Evolutionary conservation across 2,888 invertebrate species (phyloP).

Genomic region (Drosophila paramelanica): DNA sequence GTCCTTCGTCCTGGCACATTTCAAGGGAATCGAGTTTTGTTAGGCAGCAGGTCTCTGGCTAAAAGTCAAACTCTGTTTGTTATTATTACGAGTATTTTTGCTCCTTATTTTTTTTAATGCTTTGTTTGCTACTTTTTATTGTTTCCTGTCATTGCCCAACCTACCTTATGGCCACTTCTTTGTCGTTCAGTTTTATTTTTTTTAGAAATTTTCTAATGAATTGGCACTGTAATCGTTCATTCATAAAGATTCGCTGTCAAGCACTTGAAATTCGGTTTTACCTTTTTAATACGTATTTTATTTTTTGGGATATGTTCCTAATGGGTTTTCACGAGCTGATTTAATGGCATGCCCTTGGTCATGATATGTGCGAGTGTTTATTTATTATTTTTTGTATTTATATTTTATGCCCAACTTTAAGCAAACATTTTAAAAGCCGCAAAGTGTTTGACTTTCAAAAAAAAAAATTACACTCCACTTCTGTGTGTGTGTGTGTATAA

Average conservation of each 20-base stretch:
- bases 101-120: slow-evolving; percentile 10
- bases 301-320: slow-evolving; percentile 39
- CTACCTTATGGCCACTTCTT: slow-evolving; percentile 8
- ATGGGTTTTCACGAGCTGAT: slow-evolving; percentile 48
- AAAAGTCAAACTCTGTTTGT: slow-evolving; percentile 72
- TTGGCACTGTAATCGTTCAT: slow-evolving; percentile 69
- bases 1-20: slow-evolving; percentile 47
- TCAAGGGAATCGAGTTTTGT: slow-evolving; percentile 51
- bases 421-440: slow-evolving; percentile 59
- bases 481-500: slow-evolving; percentile 22
- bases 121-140: slow-evolving; percentile 56
- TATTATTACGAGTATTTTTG: slow-evolving; percentile 53
- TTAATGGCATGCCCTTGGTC: slow-evolving; percentile 33
- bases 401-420: slow-evolving; percentile 45
- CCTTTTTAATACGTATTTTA: slow-evolving; percentile 30
- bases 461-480: slow-evolving; percentile 16
- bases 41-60: slow-evolving; percentile 34
- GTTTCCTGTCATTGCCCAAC: slow-evolving; percentile 35
- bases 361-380: slow-evolving; percentile 46
- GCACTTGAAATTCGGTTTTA: slow-evolving; percentile 44
- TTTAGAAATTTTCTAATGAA: slow-evolving; percentile 66
- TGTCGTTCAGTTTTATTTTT: not conserved
- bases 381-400: slow-evolving; percentile 17
- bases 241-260: slow-evolving; percentile 62
- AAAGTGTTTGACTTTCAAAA: slow-evolving; percentile 37